Percentiles rank a stretch among this genome's conserved stretches.
These are phyloP conservation scores for Agonopterix alstromeriana DNA, from an alignment of 2,888 invertebrate species.

Conservation along the genomic window DNA sequence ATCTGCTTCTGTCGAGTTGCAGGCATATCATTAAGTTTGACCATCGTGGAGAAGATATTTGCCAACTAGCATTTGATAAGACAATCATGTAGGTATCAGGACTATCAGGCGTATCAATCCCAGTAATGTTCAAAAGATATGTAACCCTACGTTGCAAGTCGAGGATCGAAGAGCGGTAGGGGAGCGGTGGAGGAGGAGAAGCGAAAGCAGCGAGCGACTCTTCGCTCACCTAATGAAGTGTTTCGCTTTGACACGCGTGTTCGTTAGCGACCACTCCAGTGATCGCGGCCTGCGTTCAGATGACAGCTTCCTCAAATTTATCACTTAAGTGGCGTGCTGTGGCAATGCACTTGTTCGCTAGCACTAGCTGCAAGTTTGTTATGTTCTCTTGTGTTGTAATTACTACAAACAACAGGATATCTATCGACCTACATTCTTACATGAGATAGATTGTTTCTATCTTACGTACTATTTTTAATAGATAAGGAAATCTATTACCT, in stretches of 20 bases:
- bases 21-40: too few relatives aligned
- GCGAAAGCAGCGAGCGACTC: slow-evolving; percentile 21
- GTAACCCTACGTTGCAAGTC: background rate
- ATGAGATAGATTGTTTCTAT: too few relatives aligned
- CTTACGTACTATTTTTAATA: too few relatives aligned
- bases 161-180: background rate
- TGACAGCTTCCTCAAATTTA: slow-evolving; percentile 71
- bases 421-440: too few relatives aligned
- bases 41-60: too few relatives aligned
- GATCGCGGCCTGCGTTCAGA: slow-evolving; percentile 61
- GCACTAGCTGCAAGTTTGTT: slow-evolving; percentile 37
- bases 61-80: too few relatives aligned
- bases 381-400: background rate
- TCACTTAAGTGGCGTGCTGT: slow-evolving; percentile 68
- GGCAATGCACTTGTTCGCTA: slow-evolving; percentile 54
- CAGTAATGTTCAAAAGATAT: too few relatives aligned
- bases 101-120: too few relatives aligned
- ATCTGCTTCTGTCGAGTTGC: too few relatives aligned
- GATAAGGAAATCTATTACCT: too few relatives aligned
- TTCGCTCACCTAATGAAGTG: slow-evolving; percentile 74
- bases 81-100: too few relatives aligned
- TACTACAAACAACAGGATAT: too few relatives aligned
- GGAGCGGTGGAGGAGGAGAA: slow-evolving; percentile 21
- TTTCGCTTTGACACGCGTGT: slow-evolving; percentile 75
- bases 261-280: slow-evolving; percentile 73